Evolutionary conservation across 1,140 invertebrate species (phyloP).

Genomic region (Holcopasites calliopsidis): DNA sequence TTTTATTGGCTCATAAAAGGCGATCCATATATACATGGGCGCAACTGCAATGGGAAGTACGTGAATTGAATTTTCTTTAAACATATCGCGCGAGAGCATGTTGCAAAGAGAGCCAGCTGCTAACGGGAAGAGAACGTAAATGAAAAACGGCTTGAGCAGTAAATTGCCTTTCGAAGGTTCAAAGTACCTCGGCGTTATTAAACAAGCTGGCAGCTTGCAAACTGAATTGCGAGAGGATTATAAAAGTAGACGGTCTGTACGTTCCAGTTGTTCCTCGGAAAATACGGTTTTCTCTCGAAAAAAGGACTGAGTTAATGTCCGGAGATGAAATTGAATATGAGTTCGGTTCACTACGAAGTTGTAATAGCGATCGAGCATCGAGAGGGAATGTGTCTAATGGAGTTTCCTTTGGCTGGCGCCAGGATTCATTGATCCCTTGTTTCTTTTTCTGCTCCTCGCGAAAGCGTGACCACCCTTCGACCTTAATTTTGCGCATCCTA

Average conservation of each 20-base stretch:
- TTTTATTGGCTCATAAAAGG: too few species aligned
- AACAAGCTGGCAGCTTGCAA: background rate
- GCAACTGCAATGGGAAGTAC: too few species aligned
- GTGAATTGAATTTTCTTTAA: too few species aligned
- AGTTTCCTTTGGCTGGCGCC: background rate
- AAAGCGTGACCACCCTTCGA: background rate
- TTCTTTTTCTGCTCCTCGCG: too few species aligned
- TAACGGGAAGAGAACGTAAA: background rate
- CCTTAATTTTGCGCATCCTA: background rate
- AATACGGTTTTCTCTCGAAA: background rate
- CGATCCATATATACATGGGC: too few species aligned
- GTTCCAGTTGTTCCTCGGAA: too few species aligned
- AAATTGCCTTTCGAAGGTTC: background rate
- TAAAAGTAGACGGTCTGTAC: too few species aligned
- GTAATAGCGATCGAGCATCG: too few species aligned
- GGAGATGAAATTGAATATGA: background rate
- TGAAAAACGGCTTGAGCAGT: background rate
- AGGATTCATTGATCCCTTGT: background rate
- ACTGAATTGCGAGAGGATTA: background rate
- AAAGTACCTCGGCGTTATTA: slow-evolving; percentile 11
- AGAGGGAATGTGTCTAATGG: background rate
- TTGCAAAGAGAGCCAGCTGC: background rate
- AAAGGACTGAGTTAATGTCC: background rate
- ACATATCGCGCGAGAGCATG: too few species aligned
- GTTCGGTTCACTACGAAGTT: too few species aligned